Evolutionary conservation across 1,140 invertebrate genomes (phyloP), one percentile per base, ranked within the genome.

Genomic region (Linepithema humile): DNA sequence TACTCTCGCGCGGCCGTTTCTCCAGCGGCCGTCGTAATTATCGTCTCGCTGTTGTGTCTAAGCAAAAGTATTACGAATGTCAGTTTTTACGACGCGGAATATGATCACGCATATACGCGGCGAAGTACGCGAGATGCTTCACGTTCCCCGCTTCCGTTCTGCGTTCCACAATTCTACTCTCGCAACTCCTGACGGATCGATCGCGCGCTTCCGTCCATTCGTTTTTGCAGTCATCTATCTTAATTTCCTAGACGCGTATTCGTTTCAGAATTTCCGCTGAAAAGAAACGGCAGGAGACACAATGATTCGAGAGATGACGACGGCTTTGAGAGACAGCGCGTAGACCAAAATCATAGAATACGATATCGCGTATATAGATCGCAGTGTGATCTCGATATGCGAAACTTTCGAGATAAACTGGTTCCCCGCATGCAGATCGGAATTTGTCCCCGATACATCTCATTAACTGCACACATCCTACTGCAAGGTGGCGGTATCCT

Each of bases 361-460:
- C 45, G 50, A 82, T 35, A 70, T 75, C 65, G 72, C 72, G 83
- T 87, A 73, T 72, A 87, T 77, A 85, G 60, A 57, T 0, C 45
- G 67, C 38, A 9, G 17, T 9, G 43, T 83, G 88, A 87, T 89
- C 88, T 62, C 70, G 38, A 83, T 89, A 89, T 59, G 77, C 43
- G 70, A 84, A 87, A 90, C 88, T 90, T 90, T 90, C 88, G 67
- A 89, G 88, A 90, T 90, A 90, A 90, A 90, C 88, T 89, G 86
- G 82, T 86, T 90, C 53, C 73, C 43, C 43, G 72, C 77, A 83
- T 74, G 83, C 80, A 64, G 85, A 87, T 85, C 55, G 90, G 90
- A 91, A 91, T 91, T 90, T 89, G 90, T 91, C 88, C 90, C 57
- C 90, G 87, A 88, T 91, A 91, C 89, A 87, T 91, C 82, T 91